Evolutionary conservation across 1,140 invertebrate species (phyloP), one percentile per base, ranked within the genome.

Genomic region (Danaus melanippus): DNA sequence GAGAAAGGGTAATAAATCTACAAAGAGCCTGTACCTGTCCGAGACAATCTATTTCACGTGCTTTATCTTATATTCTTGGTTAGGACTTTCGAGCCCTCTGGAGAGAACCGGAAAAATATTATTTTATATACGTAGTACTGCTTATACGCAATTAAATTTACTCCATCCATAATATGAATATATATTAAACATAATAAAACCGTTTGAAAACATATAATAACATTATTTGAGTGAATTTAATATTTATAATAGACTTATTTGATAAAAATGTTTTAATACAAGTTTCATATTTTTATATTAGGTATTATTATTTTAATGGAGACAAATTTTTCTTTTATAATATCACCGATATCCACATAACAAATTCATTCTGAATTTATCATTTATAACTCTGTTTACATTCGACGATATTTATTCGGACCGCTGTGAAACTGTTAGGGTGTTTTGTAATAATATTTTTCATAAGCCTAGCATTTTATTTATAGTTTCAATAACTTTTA

Each of bases 401-500:
- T 50, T 42, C 10, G 5, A 12, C 49, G 10, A 49, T 50, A 56
- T 56, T 56, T 56, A 53, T 61, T 56, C 54, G 15, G 42, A 58
- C 46, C 66, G 49, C 54, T 60, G 59, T 65, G 63, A 58, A 64
- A 61, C 58, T 53, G 53, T 57, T 32, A 32, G 60, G 67, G 62
- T 62, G 58, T 50, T 54, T 46, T 50, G 62, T 62, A 70, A 70
- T 70, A 70, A 74, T 56, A 66, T 15, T 70, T 74, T 68, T 71
- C 66, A 66, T 67, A 61, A 62, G 50, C 52, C 59, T 56, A 50
- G 58, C 59, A 50, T 63, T 66, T 66, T 68, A 66, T 62, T 66
- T 66, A 66, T 67, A 49, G 60, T 53, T 59, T 59, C 53, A 60
- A 56, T 56, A 52, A 50, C 53, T 60, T 53, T 51, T 56, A 60